Conservation (phyloP, 1,140 invertebrate species). For the Drosophila rhopaloa region DNA sequence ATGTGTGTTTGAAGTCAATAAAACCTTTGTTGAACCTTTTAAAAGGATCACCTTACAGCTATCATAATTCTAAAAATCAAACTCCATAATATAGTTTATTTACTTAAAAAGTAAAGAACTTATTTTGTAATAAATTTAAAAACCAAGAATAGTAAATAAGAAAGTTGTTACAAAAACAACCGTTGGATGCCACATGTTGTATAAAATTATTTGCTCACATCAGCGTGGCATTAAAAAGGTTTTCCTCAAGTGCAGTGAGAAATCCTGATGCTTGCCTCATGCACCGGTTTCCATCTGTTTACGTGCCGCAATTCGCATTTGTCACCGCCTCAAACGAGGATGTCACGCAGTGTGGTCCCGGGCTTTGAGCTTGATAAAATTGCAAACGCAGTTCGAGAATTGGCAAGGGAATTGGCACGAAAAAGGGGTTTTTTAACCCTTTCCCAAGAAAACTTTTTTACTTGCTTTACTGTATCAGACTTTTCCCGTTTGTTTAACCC, state of each 20-base stretch:
- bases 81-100: too few species aligned
- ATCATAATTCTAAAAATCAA: too few species aligned
- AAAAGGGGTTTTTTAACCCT: neutral
- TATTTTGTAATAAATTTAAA: too few species aligned
- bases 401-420: slow-evolving; percentile 53
- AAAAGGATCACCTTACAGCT: too few species aligned
- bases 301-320: slow-evolving; percentile 68
- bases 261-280: slow-evolving; percentile 13
- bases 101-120: neutral
- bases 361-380: slow-evolving; percentile 51
- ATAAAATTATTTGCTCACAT: neutral
- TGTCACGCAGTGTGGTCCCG: slow-evolving; percentile 14
- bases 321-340: slow-evolving; percentile 33
- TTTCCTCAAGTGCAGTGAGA: slow-evolving; percentile 20
- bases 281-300: slow-evolving; percentile 54
- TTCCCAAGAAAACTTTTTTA: neutral
- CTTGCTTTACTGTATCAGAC: neutral
- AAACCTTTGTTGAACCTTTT: too few species aligned
- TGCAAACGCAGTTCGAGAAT: slow-evolving; percentile 54
- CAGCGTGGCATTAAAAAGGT: slow-evolving; percentile 29
- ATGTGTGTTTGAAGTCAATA: neutral
- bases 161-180: too few species aligned
- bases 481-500: slow-evolving; percentile 12
- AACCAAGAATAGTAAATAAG: too few species aligned
- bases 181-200: too few species aligned